Base-by-base conservation (phyloP, 2,113 vertebrate species). In the Elaphurus davidianus region DNA sequence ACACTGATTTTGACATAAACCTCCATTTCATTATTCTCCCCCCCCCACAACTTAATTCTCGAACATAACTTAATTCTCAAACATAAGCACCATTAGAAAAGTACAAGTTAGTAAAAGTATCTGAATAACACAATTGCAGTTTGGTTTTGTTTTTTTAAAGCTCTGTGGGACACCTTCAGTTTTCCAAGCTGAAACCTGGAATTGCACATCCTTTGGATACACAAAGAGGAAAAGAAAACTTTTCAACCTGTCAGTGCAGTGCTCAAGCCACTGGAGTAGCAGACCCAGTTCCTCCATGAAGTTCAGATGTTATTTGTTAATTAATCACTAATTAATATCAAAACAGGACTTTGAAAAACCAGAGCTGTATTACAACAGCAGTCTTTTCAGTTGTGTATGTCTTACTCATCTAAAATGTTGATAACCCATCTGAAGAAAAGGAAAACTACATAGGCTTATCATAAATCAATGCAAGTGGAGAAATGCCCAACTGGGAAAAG, bases 11-110 rank as follows among this genome's bases (percentile, higher is more conserved):
- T 86, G 82, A 92, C 27, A 90, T 52, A 83, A 27, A 82, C 14
- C 45, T 71, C 78, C 10, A 45, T 96, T 96, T 96, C 90, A 79
- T 94, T 85, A 21, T 92, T 97, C 36, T 76, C 3, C 64, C 85
- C 90, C 91, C 59, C 6, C 59, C 6, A 19, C 45, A 76, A 87
- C 5, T 86, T 47, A 47, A 40, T 85, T 90, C 40, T 94, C 54
- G 82, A 86, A 81, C 59, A 47, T 43, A 36, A 94, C 7, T 87
- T 50, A 59, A 28, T 91, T 85, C 40, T 96, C 57, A 83, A 90
- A 82, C 60, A n/a, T 40, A 89, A 94, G 87, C 91, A 91, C 93
- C 64, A 52, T 67, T 30, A 92, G 89, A 67, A 98, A 98, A 96
- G n/a, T 13, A 0, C 50, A 28, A 54, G 59, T 71, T 13, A 88